Evolutionary conservation across 2,888 invertebrate species (phyloP).

Genomic region (Thecocarcelia acutangulata): DNA sequence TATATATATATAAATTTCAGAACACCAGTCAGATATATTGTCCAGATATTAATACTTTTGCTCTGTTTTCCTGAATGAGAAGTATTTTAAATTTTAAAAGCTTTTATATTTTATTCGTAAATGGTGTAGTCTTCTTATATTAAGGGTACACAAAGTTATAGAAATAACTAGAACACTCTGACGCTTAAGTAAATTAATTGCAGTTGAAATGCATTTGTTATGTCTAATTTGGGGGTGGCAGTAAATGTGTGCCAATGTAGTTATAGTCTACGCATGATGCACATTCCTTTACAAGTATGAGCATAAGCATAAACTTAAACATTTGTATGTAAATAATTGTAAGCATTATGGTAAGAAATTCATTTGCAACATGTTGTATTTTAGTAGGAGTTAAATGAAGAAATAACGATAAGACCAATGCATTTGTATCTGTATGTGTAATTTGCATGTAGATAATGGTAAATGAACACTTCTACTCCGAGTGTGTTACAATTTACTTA

Average conservation of each 20-base stretch:
- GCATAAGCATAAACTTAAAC: too few species aligned
- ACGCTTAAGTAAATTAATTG: constrained; percentile 54
- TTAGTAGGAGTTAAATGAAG: constrained; percentile 4
- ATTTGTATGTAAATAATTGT: background rate
- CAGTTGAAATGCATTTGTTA: constrained; percentile 61
- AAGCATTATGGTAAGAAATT: constrained; percentile 3
- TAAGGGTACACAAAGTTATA: constrained; percentile 31
- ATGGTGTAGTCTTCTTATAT: constrained; percentile 27
- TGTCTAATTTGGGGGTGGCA: constrained; percentile 33
- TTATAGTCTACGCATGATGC: constrained; percentile 31
- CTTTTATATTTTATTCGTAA: background rate
- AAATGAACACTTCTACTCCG: constrained; percentile 53
- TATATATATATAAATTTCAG: too few species aligned
- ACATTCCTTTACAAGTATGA: background rate
- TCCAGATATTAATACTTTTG: too few species aligned
- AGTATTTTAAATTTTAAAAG: too few species aligned
- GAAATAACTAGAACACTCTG: constrained; percentile 19
- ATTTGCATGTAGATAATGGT: constrained; percentile 19
- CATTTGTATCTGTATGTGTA: too few species aligned
- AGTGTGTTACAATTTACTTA: constrained; percentile 38
- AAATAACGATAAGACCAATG: background rate
- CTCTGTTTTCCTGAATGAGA: too few species aligned
- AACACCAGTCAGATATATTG: too few species aligned
- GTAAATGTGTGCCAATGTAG: constrained; percentile 32
- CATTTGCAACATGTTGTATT: constrained; percentile 47